phyloP scores from a whole-genome alignment of 2,888 invertebrate species.

The Molanna angustata region DNA sequence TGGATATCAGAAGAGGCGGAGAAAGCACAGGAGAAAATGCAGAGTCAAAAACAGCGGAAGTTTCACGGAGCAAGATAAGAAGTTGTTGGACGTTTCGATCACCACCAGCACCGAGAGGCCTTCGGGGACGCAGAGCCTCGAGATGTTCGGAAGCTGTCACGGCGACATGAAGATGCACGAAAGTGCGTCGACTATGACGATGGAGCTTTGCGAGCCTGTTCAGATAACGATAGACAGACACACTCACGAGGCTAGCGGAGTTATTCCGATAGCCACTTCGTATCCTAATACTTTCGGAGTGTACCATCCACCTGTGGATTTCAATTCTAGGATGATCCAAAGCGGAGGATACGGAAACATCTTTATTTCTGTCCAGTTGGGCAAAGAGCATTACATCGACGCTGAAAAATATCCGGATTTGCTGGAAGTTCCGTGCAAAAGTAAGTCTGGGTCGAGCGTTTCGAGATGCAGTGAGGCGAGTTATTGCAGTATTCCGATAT shows the following conservation, averaged over 20 bases:
- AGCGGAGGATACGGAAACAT: slow-evolving; percentile 64
- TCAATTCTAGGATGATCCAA: slow-evolving; percentile 46
- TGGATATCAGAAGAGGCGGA: slow-evolving; percentile 36
- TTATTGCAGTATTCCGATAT: slow-evolving; percentile 38
- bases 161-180: slow-evolving; percentile 31
- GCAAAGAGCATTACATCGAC: slow-evolving; percentile 60
- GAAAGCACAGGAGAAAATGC: slow-evolving; percentile 31
- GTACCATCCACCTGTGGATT: slow-evolving; percentile 28
- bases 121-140: slow-evolving; percentile 30
- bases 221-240: slow-evolving; percentile 30
- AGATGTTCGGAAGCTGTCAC: slow-evolving; percentile 32
- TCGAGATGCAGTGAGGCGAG: slow-evolving; percentile 19
- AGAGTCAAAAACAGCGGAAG: slow-evolving; percentile 31
- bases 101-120: slow-evolving; percentile 30
- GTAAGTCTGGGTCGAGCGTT: slow-evolving; percentile 32
- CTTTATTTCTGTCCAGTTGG: slow-evolving; percentile 70
- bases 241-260: slow-evolving; percentile 16
- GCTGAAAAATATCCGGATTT: slow-evolving; percentile 69
- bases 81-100: slow-evolving; percentile 30
- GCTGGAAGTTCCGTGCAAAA: slow-evolving; percentile 63
- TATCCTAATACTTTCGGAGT: slow-evolving; percentile 29
- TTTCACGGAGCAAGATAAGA: slow-evolving; percentile 32
- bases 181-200: slow-evolving; percentile 29
- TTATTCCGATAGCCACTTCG: slow-evolving; percentile 28
- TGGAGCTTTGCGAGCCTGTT: slow-evolving; percentile 31